Evolutionary conservation across 2,113 vertebrate species (phyloP).

Genomic region (Anoura caudifer): DNA sequence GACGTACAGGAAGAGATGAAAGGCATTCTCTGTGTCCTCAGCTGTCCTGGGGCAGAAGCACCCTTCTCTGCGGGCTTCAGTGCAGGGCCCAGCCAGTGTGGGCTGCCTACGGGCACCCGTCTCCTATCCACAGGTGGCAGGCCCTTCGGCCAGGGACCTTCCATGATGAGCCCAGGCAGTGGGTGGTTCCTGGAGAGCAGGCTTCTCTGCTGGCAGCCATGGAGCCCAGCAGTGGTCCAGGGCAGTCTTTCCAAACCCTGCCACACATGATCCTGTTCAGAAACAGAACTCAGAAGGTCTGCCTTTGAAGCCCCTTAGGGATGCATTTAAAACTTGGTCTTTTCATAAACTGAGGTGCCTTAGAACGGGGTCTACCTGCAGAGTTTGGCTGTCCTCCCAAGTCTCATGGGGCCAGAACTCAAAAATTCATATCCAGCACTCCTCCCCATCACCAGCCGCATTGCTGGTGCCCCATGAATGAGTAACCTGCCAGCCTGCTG

Average conservation of each 20-base stretch:
- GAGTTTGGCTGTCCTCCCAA: not conserved
- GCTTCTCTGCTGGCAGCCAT: not conserved
- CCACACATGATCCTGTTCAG: not conserved
- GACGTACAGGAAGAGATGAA: not conserved
- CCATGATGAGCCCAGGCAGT: not conserved
- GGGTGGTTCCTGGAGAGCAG: not conserved
- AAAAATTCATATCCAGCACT: rapidly evolving
- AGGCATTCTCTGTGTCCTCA: not conserved
- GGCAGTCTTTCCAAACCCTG: not conserved
- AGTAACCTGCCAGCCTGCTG: not conserved
- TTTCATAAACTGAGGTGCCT: not conserved
- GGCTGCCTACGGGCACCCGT: not conserved
- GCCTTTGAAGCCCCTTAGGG: not conserved
- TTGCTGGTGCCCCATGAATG: not conserved
- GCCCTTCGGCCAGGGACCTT: not conserved
- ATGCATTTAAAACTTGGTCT: not conserved
- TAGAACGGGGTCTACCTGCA: not conserved
- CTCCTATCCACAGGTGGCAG: not conserved
- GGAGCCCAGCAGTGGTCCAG: no score
- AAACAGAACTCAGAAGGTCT: not conserved
- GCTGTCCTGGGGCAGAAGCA: not conserved
- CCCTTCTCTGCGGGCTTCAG: not conserved
- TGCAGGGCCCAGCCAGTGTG: not conserved
- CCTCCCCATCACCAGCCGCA: not conserved
- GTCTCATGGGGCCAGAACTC: not conserved